Base-by-base conservation (phyloP, 2,888 invertebrate genomes). In the Scaeva pyrastri region DNA sequence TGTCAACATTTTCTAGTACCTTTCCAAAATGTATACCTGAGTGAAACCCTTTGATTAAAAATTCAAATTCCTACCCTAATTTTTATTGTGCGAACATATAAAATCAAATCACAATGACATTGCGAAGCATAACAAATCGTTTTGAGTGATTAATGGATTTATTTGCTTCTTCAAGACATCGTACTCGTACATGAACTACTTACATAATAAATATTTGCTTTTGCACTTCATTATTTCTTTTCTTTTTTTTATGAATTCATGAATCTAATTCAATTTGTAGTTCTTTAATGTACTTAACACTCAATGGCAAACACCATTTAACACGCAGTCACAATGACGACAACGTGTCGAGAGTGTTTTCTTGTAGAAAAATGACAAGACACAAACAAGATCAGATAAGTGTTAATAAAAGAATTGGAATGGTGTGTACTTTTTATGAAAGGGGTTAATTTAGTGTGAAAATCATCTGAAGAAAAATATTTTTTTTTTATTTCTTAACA, bases 41-140 rank as follows among this genome's bases (percentile, higher is more conserved):
- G n/a, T 21, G n/a, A 31, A 8, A 4, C 23, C 70, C 55, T 23
- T 23, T 12, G 21, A 12, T 10, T 19, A 19, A 3, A 48, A 19
- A 19, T 0, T 31, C 26, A 14, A 41, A 21, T n/a, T n/a, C 21
- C 60, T 31, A 60, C 66, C 77, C 73, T 70, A 14, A 16, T 52
- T 60, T 62, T 58, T 58, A 39, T 58, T 83, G 48, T 72, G 8
- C 5, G 31, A 7, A 31, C 31, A 5, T 31, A 8, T 31, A 31
- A 7, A 31, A 12, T 16, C 21, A 62, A 43, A 21, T 62, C 23
- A 43, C 21, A 48, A 45, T 70, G 77, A 73, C 74, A 78, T 73
- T 64, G 26, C 77, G 21, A 68, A 62, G 83, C 78, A 74, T 78
- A 83, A 78, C 83, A 74, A 83, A 83, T 83, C 74, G 78, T 74